phyloP scores from a whole-genome alignment of 2,888 invertebrate species.

The Ecdyonurus torrentis region DNA sequence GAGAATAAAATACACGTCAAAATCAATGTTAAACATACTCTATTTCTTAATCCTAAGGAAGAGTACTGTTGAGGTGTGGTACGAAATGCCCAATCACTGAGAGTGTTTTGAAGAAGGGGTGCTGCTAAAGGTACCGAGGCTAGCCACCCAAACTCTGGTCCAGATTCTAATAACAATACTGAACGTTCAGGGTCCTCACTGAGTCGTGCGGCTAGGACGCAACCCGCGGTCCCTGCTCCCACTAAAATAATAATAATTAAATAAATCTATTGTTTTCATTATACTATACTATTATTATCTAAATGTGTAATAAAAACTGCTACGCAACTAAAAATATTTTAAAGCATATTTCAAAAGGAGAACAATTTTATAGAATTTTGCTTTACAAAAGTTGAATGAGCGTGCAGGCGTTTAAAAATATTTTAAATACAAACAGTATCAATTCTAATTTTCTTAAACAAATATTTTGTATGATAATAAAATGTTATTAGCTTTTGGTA shows the following conservation, averaged over 20 bases:
- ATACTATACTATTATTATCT: background rate
- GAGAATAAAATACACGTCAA: no score
- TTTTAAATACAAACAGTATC: no score
- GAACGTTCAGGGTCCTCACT: conserved; percentile 35
- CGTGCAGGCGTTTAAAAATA: no score
- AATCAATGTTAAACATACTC: no score
- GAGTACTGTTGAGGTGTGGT: conserved; percentile 46
- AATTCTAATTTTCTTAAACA: no score
- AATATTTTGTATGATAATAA: no score
- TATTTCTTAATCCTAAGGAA: conserved; percentile 41
- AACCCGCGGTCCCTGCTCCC: conserved; percentile 55
- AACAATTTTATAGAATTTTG: no score
- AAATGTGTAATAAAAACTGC: background rate
- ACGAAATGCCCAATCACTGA: conserved; percentile 48
- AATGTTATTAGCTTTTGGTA: no score
- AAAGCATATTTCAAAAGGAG: no score
- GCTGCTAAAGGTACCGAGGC: conserved; percentile 46
- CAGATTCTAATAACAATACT: conserved; percentile 48
- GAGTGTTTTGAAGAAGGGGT: conserved; percentile 46
- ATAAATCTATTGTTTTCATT: background rate
- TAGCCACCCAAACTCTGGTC: conserved; percentile 46
- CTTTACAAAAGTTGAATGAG: no score
- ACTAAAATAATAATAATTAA: conserved; percentile 29
- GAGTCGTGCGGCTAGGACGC: conserved; percentile 47
- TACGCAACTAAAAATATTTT: no score